Evolutionary conservation across 2,888 invertebrate species (phyloP), one percentile per base, ranked within the genome.

Genomic region (Capitulum mitella): DNA sequence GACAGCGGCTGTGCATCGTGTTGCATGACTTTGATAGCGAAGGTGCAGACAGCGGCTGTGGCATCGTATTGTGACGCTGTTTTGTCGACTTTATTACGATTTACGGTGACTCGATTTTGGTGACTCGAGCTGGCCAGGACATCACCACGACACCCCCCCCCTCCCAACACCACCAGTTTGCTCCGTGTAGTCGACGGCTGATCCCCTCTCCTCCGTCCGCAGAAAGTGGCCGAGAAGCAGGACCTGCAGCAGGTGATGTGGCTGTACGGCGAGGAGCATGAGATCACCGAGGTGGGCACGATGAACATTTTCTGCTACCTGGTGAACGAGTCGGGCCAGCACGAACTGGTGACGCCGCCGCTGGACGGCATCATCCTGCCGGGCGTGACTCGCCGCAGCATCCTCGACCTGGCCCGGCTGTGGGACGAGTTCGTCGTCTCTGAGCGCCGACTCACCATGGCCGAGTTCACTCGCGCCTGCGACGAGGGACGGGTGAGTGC

Each of bases 261-360:
- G 99, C 88, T 99, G 64, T 97, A 93, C 84, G 98, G 98, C 3
- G 92, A 94, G 0, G 92, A 98, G 84, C 92, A 97, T 84, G 91
- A 95, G 85, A 85, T 99, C 43, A 98, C 99, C 0, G 99, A 99
- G 89, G 97, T 95, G 76, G 99, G 99, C 78, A 94, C 98, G 26
- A 99, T 99, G 99, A 99, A 99, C 85, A 91, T 99, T 79, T 98
- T 98, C 85, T 89, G 96, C 85, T 91, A 93, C 84, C 92, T 91
- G 87, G 89, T 92, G 82, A 94, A 98, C 85, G 92, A 95, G 79
- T 88, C 93, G 84, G 98, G 97, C 90, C 19, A 32, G 16, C 43
- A 32, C 19, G 95, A 96, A 87, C 86, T 99, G 83, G 89, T 93
- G 48, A 99, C 98, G 16, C 97, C 98, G 22, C 95, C 97, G 6